Evolutionary conservation across 1,140 invertebrate species (phyloP).

Genomic region (Acyrthosiphon pisum): DNA sequence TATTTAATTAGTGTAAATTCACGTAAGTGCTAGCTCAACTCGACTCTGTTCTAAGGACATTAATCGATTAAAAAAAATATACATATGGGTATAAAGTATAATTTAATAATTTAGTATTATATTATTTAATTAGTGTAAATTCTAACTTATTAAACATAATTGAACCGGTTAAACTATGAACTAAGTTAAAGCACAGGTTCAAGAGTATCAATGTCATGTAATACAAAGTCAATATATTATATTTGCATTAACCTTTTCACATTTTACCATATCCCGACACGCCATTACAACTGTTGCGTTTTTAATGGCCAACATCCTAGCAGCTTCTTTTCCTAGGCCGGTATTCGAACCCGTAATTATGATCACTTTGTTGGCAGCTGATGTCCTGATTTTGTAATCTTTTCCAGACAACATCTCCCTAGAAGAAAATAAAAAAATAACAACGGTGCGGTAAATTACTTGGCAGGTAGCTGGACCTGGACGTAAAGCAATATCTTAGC

Average conservation of each 20-base stretch:
- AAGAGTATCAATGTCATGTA: background rate
- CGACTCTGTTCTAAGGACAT: slow-evolving; percentile 53
- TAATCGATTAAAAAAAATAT: background rate
- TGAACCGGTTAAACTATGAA: background rate
- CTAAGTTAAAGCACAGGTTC: background rate
- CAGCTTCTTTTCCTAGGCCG: slow-evolving; percentile 72
- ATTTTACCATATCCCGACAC: slow-evolving; percentile 70
- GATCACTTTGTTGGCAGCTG: slow-evolving; percentile 66
- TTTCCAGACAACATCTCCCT: slow-evolving; percentile 60
- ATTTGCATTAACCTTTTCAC: slow-evolving; percentile 59
- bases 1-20: background rate
- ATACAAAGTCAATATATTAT: background rate
- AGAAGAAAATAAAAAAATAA: slow-evolving; percentile 51
- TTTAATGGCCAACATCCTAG: slow-evolving; percentile 65
- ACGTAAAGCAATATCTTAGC: background rate
- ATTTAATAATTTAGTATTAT: background rate
- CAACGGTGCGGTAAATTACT: background rate
- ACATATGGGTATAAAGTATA: background rate
- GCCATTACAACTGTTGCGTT: slow-evolving; percentile 78
- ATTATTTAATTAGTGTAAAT: background rate
- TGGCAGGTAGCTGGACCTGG: background rate
- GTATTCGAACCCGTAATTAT: slow-evolving; percentile 72
- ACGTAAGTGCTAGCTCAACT: slow-evolving; percentile 30
- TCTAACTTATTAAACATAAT: background rate
- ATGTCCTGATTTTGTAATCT: slow-evolving; percentile 60